phyloP scores from a whole-genome alignment of 2,113 vertebrate species.

The Petaurus breviceps region DNA sequence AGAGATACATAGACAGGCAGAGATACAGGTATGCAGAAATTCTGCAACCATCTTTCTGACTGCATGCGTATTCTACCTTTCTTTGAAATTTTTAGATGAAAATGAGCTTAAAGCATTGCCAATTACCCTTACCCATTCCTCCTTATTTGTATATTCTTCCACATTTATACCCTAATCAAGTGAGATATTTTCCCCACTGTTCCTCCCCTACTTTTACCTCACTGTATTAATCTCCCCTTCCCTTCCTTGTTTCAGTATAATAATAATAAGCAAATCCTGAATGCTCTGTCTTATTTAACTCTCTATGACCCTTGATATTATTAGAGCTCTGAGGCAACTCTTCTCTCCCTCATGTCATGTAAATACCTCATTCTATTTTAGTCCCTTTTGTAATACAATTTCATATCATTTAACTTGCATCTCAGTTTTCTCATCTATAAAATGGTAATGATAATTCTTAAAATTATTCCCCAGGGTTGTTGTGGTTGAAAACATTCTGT shows the following conservation, averaged over 20 bases:
- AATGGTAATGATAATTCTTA: not conserved
- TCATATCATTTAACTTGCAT: not conserved
- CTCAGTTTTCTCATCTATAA: not conserved
- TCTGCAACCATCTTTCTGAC: rapidly evolving
- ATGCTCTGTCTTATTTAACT: not conserved
- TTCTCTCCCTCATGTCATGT: not conserved
- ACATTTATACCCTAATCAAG: not conserved
- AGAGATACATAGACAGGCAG: too few species aligned
- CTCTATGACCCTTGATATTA: not conserved
- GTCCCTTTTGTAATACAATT: not conserved
- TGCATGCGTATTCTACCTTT: not conserved
- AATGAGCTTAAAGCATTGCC: not conserved
- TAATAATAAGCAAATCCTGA: not conserved
- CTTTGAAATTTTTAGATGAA: not conserved
- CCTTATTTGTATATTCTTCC: not conserved
- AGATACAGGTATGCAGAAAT: too few species aligned
- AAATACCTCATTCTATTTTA: not conserved
- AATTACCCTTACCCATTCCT: not conserved
- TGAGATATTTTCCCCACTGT: not conserved
- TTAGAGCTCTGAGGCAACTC: not conserved
- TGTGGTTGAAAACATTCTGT: not conserved
- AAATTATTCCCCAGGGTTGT: not conserved
- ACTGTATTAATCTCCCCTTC: not conserved
- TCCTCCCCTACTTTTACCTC: not conserved
- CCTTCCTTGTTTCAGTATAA: not conserved